Evolutionary conservation across 2,888 invertebrate genomes (phyloP), one percentile per base, ranked within the genome.

Genomic region (Zygogramma bicolorata): DNA sequence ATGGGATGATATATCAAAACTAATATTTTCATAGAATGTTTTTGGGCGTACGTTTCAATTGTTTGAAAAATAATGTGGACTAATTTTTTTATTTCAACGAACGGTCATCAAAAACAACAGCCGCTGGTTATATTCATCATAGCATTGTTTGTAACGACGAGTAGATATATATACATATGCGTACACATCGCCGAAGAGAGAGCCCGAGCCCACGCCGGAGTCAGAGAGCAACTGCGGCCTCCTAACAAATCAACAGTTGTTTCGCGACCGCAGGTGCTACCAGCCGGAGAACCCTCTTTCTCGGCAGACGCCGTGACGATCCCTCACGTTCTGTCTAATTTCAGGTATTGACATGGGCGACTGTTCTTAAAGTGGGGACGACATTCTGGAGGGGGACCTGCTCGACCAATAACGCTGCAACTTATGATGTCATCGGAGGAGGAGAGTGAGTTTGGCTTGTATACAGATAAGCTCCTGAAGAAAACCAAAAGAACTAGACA

Each of bases 401-500:
- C 87, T 90, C 90, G 92, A 91, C 92, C 92, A 92, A 94, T 94
- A 94, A 94, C 91, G 92, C 92, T 91, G 90, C 89, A 91, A 92
- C 91, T 93, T 95, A 95, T 95, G 94, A 95, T 95, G 95, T 95
- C 95, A 95, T 95, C 95, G 93, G 95, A 95, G 93, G 95, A 95
- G 94, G 95, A 95, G 93, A 94, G 94, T 92, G 94, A 87, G 92
- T 94, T 94, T 92, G 95, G 94, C 92, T 94, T 95, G 94, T 95
- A 93, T 92, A 94, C 94, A 93, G 95, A 94, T 92, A 93, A 93
- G 90, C 93, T 94, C 90, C 92, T 95, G 91, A 95, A 95, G 94
- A 94, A 95, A 92, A 93, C 93, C 89, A 96, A 95, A 91, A 94
- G 96, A 90, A 95, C 94, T 90, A 93, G 96, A 92, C 96, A 96